phyloP scores from a whole-genome alignment of 2,797 vertebrate species.

The Erpetoichthys calabaricus region DNA sequence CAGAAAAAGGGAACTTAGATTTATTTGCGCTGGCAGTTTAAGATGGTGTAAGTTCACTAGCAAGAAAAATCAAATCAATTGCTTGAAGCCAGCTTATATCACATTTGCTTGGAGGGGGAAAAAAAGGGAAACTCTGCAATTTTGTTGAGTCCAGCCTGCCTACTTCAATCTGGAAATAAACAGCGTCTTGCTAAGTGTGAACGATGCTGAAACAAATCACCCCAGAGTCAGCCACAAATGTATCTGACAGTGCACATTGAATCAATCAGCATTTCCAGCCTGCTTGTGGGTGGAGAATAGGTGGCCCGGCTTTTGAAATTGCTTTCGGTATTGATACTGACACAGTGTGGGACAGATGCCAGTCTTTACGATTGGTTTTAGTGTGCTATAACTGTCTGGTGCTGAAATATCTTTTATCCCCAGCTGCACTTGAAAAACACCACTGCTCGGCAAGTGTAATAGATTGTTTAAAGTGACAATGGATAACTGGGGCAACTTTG shows the following conservation, averaged over 20 bases:
- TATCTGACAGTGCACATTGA: conserved; percentile 24
- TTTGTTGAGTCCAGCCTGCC: conserved; percentile 19
- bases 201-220: conserved; percentile 27
- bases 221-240: conserved; percentile 22
- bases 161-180: conserved; percentile 23
- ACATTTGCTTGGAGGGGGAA: conserved; percentile 14
- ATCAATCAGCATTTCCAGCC: conserved; percentile 27
- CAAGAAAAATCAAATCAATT: conserved; percentile 13
- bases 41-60: too few species aligned
- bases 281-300: conserved; percentile 11
- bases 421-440: background rate
- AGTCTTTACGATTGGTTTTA: background rate
- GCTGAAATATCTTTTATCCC: background rate
- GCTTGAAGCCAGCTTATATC: conserved; percentile 14
- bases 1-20: too few species aligned
- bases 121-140: conserved; percentile 13
- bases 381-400: background rate
- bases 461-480: background rate
- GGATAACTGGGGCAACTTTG: background rate
- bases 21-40: too few species aligned
- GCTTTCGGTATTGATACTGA: conserved; percentile 9
- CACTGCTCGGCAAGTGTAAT: background rate
- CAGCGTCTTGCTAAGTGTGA: conserved; percentile 21
- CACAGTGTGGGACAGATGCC: conserved; percentile 11
- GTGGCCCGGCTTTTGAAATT: conserved; percentile 15